Conservation (phyloP, 1,140 invertebrate genomes). For the fruit fly (Drosophila melanogaster) region DNA sequence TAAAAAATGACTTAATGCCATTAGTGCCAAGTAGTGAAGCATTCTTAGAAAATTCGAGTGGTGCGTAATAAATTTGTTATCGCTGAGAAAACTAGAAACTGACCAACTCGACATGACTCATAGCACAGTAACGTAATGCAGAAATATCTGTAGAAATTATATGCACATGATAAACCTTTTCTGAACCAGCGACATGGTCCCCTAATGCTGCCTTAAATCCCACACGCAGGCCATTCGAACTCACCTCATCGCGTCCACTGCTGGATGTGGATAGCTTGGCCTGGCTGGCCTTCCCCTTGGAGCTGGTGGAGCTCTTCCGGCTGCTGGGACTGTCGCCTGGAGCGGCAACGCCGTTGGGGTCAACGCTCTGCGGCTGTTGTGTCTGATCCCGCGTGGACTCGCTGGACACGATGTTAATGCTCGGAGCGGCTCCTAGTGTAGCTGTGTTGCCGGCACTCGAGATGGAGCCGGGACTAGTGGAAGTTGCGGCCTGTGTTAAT, state of each 20-base stretch:
- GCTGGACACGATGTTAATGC: conserved; percentile 53
- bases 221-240: neutral
- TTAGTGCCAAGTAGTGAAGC: too few relatives aligned
- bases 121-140: too few relatives aligned
- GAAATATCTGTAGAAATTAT: too few relatives aligned
- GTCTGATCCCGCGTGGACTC: conserved; percentile 24
- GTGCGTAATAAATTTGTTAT: too few relatives aligned
- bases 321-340: conserved; percentile 58
- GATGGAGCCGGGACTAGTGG: conserved; percentile 30
- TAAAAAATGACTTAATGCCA: too few relatives aligned
- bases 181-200: too few relatives aligned
- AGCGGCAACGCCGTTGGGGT: conserved; percentile 53
- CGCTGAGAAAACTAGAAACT: too few relatives aligned
- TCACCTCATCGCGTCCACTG: conserved; percentile 73
- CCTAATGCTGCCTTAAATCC: neutral
- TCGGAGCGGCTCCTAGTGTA: conserved; percentile 39
- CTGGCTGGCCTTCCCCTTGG: conserved; percentile 56
- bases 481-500: conserved; percentile 35
- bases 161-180: too few relatives aligned
- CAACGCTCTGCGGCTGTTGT: conserved; percentile 45
- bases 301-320: conserved; percentile 70
- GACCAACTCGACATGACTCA: too few relatives aligned
- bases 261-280: conserved; percentile 72
- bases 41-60: too few relatives aligned
- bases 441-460: conserved; percentile 15